These are phyloP conservation scores for Pteronotus mesoamericanus DNA, from an alignment of 2,797 vertebrate species.

Conservation along the genomic window DNA sequence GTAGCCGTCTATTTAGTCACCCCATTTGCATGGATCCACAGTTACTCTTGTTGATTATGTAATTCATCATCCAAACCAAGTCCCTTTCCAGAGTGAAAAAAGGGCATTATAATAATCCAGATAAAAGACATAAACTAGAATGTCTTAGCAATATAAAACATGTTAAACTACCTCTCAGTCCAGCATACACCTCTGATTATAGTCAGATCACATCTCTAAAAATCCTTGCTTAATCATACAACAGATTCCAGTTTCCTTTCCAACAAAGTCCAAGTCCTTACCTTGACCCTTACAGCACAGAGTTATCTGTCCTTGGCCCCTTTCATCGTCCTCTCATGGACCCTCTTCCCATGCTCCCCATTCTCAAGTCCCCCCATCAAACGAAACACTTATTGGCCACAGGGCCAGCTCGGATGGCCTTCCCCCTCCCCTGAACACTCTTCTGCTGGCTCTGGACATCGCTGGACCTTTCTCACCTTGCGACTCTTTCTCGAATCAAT, in stretches of 20 bases:
- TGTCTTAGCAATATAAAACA: background rate
- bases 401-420: background rate
- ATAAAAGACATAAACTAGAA: background rate
- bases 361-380: background rate
- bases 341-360: background rate
- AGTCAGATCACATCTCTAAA: background rate
- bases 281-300: too few relatives aligned
- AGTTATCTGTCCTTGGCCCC: background rate
- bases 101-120: background rate
- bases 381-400: background rate
- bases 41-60: background rate
- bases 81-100: background rate
- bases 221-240: background rate
- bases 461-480: background rate
- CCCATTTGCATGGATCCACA: background rate
- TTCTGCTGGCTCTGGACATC: background rate
- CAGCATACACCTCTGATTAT: background rate
- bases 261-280: background rate
- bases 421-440: background rate
- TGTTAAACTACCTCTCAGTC: background rate
- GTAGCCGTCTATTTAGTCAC: background rate
- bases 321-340: background rate
- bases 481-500: background rate
- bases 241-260: background rate
- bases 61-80: background rate